Evolutionary conservation across 2,888 invertebrate species (phyloP).

Genomic region (Pterostichus niger): DNA sequence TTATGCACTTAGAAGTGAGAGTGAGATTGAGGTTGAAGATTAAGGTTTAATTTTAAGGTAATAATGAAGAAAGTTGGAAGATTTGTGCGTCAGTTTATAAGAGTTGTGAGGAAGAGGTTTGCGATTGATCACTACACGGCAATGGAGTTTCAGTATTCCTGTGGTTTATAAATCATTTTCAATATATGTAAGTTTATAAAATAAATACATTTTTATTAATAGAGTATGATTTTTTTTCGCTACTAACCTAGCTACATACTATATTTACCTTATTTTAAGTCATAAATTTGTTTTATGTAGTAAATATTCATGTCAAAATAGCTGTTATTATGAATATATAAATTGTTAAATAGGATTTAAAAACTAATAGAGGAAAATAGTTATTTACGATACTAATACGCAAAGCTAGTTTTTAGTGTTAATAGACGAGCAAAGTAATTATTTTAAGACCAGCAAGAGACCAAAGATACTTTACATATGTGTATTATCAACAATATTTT

Average conservation of each 20-base stretch:
- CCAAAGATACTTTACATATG: no score
- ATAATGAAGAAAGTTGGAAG: conserved; percentile 50
- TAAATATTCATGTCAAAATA: no score
- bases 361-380: no score
- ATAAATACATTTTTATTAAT: no score
- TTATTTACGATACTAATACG: background rate
- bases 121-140: conserved; percentile 6
- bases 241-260: no score
- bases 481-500: no score
- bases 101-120: conserved; percentile 39
- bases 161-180: background rate
- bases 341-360: background rate
- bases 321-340: background rate
- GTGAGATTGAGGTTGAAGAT: background rate
- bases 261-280: no score
- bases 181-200: background rate
- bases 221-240: no score
- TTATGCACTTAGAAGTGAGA: background rate
- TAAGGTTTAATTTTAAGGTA: background rate
- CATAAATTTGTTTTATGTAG: no score
- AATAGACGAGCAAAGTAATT: no score
- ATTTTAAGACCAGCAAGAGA: no score
- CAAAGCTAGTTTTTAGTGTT: no score
- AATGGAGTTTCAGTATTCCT: conserved; percentile 23
- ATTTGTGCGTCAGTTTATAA: conserved; percentile 5